Conservation (phyloP, 1,140 invertebrate genomes). For the Lysiphlebus fabarum region DNA sequence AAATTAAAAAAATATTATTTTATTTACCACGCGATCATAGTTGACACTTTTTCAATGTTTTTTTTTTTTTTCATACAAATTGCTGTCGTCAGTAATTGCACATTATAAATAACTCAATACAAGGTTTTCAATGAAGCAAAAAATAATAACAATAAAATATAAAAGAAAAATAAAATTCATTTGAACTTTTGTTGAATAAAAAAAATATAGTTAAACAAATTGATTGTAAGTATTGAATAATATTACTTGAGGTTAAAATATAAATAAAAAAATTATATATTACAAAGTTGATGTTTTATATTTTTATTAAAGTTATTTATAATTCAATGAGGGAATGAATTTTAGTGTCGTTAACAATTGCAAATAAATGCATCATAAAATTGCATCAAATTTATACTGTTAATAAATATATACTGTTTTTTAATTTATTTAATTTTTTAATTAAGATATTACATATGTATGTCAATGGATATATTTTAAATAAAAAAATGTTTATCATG, state of each 20-base stretch:
- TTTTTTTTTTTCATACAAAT: background rate
- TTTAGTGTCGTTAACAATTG: constrained; percentile 12
- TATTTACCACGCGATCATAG: constrained; percentile 21
- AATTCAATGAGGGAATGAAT: constrained; percentile 13
- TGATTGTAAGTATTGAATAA: no score
- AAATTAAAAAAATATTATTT: constrained; percentile 12
- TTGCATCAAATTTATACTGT: background rate
- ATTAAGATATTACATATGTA: no score
- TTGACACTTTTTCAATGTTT: background rate
- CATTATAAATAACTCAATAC: no score
- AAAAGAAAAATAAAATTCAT: background rate
- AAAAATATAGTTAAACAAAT: no score
- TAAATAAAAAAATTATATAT: no score
- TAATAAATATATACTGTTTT: no score
- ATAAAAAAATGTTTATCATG: background rate
- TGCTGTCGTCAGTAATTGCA: no score
- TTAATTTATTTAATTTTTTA: no score
- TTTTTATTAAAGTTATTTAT: constrained; percentile 13
- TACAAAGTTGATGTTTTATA: no score
- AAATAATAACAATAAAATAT: background rate
- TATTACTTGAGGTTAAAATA: no score
- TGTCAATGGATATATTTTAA: background rate
- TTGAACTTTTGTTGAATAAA: background rate
- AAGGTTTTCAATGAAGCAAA: background rate
- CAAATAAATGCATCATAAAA: constrained; percentile 4